phyloP scores from a whole-genome alignment of 2,113 vertebrate genomes.

The Phaethon lepturus region DNA sequence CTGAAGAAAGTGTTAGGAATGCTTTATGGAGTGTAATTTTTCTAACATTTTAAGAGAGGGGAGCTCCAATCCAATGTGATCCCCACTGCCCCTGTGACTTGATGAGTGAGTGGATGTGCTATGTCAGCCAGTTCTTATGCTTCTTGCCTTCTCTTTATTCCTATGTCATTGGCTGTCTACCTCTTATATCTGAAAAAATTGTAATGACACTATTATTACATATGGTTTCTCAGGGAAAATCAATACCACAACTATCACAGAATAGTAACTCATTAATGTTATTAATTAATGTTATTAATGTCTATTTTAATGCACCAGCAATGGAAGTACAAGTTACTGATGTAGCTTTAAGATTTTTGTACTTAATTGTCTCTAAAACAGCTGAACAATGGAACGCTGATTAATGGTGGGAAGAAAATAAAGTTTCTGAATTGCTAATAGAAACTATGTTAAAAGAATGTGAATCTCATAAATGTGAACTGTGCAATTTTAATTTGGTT shows the following conservation, averaged over 20 bases:
- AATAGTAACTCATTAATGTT: neutral
- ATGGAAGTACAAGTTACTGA: neutral
- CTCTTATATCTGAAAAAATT: neutral
- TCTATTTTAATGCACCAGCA: neutral
- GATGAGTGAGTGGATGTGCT: neutral
- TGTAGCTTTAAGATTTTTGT: neutral
- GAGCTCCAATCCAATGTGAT: neutral
- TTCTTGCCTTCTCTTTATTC: neutral
- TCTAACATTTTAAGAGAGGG: neutral
- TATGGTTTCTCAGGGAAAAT: neutral
- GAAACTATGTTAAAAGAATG: neutral
- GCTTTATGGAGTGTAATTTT: neutral
- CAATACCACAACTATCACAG: neutral
- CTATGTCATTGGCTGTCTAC: neutral
- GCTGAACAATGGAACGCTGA: neutral
- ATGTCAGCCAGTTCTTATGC: neutral
- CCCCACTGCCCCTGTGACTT: neutral
- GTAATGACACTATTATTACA: neutral
- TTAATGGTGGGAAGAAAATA: neutral
- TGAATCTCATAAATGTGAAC: neutral
- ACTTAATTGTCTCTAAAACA: neutral
- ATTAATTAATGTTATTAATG: too few species aligned
- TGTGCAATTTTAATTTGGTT: slow-evolving; percentile 30
- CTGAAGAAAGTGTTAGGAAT: neutral
- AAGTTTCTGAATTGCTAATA: neutral